Evolutionary conservation across 2,888 invertebrate species (phyloP), one percentile per base, ranked within the genome.

Genomic region (Mystacides longicornis): DNA sequence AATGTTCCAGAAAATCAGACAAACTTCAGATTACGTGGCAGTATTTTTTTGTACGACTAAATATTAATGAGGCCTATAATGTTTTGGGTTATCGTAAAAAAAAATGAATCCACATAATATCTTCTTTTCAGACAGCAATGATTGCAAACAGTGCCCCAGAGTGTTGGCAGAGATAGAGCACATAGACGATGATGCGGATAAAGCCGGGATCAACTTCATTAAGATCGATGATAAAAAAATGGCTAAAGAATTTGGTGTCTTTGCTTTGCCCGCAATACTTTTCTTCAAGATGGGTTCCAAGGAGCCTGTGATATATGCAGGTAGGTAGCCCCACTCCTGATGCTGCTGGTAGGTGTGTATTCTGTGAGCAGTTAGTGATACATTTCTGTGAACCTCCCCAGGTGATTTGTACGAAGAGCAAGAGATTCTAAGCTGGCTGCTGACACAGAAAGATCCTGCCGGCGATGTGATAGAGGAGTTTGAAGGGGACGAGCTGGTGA

Each of bases 181-280:
- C 69, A 94, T 94, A 64, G 94, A 94, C 66, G 94, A 94, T 67
- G 94, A 94, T 63, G 93, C 93, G 0, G 93, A 93, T 67, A 81
- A 85, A 18, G 89, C 89, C 2, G 92, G 92, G 4, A 93, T 94
- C 60, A 92, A 93, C 67, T 93, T 94, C 65, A 91, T 94, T 2
- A 93, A 94, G 71, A 88, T 94, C 64, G 91, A 94, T 64, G 93
- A 94, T 66, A 86, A 86, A 63, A 82, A 86, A 64, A 80, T 94
- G 81, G 88, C 92, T 14, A 92, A 91, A 67, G 87, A 90, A 50
- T 86, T 81, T 61, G 94, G 94, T 18, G 93, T 94, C 0, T 93
- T 91, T 65, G 93, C 93, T 0, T 71, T 94, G 23, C 94, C 94
- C 0, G 93, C 91, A 0, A 88, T 94, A 56, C 76, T 94, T 1